Evolutionary conservation across 2,888 invertebrate genomes (phyloP), one percentile per base, ranked within the genome.

Genomic region (Macrophya annulata): DNA sequence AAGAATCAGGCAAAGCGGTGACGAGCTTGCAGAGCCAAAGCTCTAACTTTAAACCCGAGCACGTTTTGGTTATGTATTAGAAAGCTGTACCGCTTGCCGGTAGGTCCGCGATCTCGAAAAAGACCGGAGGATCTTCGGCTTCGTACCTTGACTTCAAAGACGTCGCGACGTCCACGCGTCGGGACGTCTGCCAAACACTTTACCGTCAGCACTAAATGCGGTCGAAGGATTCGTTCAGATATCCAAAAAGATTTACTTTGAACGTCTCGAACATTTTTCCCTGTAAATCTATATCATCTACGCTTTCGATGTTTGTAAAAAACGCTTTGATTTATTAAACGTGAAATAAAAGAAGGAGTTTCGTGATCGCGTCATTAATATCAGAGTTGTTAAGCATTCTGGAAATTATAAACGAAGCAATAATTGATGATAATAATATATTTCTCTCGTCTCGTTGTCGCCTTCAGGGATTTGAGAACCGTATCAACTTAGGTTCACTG

Each of bases 111-210:
- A 81, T 81, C 81, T 62, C 81, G 62, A 40, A 40, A 62, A 43
- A 25, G 59, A 51, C 21, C 40, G 62, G 62, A 81, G 43, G 43
- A 81, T 62, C 59, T 81, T 81, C 81, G 62, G 59, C 81, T 81
- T 45, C 62, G 62, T 81, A 59, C 43, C 37, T 31, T 21, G 43
- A 81, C 81, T 62, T 81, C 81, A 81, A 81, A 81, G 81, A 43
- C 81, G n/a, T 62, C 81, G 81, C n/a, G 81, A 81, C 81, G 62
- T 62, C 81, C 59, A 31, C 59, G 81, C 81, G 62, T 62, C 83
- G 83, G 83, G 83, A 83, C 71, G 48, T 71, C 83, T 83, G 83
- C 83, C 83, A 83, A 83, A 83, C 83, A 83, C 83, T 83, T 71
- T 68, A 15, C 65, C 48, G 68, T 68, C 83, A 83, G 83, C 83